These are phyloP conservation scores for Crotalus tigris DNA, from an alignment of 2,113 vertebrate genomes.

Conservation along the genomic window DNA sequence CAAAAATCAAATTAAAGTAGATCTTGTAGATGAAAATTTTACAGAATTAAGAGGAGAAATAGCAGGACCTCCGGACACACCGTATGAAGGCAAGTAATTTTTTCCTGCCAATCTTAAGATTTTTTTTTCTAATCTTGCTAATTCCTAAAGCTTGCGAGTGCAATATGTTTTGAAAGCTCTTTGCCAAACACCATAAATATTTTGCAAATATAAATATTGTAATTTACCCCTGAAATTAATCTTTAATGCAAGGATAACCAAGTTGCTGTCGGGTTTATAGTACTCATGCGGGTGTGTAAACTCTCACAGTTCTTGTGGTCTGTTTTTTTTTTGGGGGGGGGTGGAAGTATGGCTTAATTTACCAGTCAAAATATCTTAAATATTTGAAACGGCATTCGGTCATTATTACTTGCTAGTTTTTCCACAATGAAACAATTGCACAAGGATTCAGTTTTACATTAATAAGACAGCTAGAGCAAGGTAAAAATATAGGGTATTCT, in stretches of 20 bases:
- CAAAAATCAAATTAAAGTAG: constrained; percentile 99
- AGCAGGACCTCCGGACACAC: too few relatives aligned
- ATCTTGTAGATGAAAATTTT: constrained; percentile 94
- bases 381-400: neutral
- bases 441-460: neutral
- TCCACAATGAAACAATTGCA: neutral
- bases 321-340: too few relatives aligned
- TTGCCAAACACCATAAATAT: neutral
- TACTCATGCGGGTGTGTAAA: neutral
- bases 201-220: neutral
- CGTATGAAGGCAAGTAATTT: too few relatives aligned
- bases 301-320: neutral
- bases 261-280: neutral
- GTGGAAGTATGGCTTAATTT: neutral
- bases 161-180: neutral
- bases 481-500: neutral
- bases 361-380: neutral
- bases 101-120: too few relatives aligned
- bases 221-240: neutral
- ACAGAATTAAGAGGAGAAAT: too few relatives aligned
- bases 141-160: constrained; percentile 37
- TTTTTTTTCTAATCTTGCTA: neutral
- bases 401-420: neutral
- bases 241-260: neutral
- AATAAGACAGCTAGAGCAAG: neutral